Evolutionary conservation across 2,888 invertebrate genomes (phyloP), one percentile per base, ranked within the genome.

Genomic region (Drosophila greeni): DNA sequence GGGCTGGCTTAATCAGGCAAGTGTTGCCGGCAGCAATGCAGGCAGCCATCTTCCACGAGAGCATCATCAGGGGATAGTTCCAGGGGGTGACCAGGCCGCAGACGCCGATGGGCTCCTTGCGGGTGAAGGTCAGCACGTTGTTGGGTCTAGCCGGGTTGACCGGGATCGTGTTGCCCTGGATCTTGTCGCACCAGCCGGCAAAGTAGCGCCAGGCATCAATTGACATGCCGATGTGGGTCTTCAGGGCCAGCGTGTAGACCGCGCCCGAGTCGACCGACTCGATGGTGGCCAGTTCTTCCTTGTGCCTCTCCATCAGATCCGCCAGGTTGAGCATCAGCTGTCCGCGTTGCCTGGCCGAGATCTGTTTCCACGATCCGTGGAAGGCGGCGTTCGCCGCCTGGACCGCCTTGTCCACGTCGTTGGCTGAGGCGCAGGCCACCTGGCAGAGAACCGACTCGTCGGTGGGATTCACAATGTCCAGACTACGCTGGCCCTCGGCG

Each of bases 51-150:
- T 98, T 98, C 98, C 98, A 98, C 0, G 97, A 96, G 12, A 98
- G 89, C 98, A 98, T 99, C 98, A 99, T 98, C 11, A 99, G 90
- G 0, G 98, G 98, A 88, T 98, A 99, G 88, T 98, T 98, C 98
- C 98, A 99, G 0, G 98, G 98, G 0, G 97, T 97, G 16, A 98
- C 93, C 16, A 98, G 90, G 0, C 94, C 98, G 83, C 96, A 97
- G 4, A 98, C 98, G 0, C 94, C 98, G 70, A 98, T 94, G 0
- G 98, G 97, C 87, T 98, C 98, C 73, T 94, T 93, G 84, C 93
- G 93, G 0, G 98, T 98, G 75, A 95, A 92, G 0, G 95, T 94
- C 2, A 98, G 89, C 86, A 98, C 97, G 79, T 92, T 92, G 86
- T 96, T 97, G 0, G 98, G 98, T 53, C 97, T 90, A 0, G 98